A percentile compares a stretch with the other conserved stretches of the same genome.
Conservation (phyloP, 2,797 vertebrate genomes). For the Xiphorhynchus erythropygius region DNA sequence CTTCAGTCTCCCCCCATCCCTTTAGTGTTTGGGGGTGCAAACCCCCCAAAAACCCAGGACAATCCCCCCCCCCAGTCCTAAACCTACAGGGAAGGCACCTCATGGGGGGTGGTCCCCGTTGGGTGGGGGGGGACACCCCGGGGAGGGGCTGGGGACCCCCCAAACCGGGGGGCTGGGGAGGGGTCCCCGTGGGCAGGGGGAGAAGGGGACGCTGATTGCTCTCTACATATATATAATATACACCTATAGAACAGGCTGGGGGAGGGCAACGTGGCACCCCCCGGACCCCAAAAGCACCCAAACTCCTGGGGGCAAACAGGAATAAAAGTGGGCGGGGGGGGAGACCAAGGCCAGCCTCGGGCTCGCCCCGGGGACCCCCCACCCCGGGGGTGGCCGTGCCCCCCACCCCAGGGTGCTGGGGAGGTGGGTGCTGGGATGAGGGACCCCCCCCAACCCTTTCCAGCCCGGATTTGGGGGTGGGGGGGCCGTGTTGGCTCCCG, state of each 20-base stretch:
- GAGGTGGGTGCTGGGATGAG: neutral
- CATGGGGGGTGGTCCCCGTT: neutral
- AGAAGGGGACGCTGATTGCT: neutral
- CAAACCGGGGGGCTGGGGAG: neutral
- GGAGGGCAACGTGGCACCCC: neutral
- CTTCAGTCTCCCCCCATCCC: neutral
- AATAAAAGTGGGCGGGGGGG: neutral
- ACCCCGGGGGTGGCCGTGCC: neutral
- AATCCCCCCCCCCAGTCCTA: neutral
- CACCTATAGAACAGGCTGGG: slow-evolving; percentile 17
- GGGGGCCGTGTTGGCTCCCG: neutral
- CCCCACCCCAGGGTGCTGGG: neutral
- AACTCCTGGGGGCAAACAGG: neutral
- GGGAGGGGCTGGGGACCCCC: neutral
- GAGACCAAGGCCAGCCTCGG: slow-evolving; percentile 41
- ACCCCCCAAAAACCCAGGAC: neutral
- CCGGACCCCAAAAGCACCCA: neutral
- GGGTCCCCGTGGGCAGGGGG: neutral
- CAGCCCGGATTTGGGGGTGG: neutral
- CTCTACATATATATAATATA: slow-evolving; percentile 43
- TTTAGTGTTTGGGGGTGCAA: neutral
- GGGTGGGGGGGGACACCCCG: fast-evolving
- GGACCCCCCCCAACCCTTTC: neutral
- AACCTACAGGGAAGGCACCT: slow-evolving; percentile 22
- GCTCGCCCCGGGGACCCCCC: neutral